Conservation (phyloP, 2,113 vertebrate species). For the Rynchops niger region DNA sequence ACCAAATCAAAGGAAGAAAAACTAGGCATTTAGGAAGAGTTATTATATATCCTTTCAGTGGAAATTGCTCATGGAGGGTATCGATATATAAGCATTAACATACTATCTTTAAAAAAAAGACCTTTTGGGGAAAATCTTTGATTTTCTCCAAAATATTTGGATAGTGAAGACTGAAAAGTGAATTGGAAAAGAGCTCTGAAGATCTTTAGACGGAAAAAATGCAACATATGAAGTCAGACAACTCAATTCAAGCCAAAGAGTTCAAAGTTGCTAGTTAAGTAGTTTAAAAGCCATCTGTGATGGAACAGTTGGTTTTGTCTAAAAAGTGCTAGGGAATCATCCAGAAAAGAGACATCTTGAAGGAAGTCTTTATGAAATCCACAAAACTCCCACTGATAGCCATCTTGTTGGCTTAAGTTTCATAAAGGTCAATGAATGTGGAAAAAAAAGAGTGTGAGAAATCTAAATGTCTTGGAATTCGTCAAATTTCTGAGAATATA, state of each 20-base stretch:
- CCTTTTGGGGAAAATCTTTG: accelerated
- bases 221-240: background rate
- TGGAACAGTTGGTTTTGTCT: background rate
- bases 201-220: background rate
- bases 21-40: background rate
- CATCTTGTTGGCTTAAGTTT: background rate
- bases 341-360: background rate
- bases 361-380: background rate
- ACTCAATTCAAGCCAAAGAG: background rate
- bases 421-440: background rate
- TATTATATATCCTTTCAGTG: background rate
- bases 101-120: background rate
- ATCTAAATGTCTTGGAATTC: background rate
- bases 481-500: background rate
- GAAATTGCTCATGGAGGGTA: background rate
- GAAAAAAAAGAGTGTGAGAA: background rate
- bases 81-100: background rate
- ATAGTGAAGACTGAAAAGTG: background rate
- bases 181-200: background rate
- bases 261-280: background rate
- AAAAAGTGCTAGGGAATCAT: background rate
- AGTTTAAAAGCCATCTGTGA: background rate
- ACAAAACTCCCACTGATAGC: background rate
- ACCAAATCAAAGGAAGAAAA: background rate
- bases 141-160: background rate